phyloP scores from a whole-genome alignment of 1,140 invertebrate genomes.

The Drosophila lacertosa region DNA sequence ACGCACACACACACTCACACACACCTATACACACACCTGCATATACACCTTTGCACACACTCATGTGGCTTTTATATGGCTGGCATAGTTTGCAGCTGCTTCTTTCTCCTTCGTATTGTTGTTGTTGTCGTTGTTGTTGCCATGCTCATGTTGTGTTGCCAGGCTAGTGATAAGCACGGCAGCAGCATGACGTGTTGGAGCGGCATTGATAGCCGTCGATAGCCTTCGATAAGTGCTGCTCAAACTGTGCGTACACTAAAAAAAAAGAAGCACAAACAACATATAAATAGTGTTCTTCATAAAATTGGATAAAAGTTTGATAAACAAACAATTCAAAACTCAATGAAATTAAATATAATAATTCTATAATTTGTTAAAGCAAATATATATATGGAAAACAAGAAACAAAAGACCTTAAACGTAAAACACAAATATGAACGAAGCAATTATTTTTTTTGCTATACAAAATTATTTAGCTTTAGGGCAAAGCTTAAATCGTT shows the following conservation, averaged over 20 bases:
- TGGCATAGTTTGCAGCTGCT: constrained; percentile 54
- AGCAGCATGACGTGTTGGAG: constrained; percentile 52
- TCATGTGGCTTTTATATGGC: constrained; percentile 21
- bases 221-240: constrained; percentile 13
- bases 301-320: no score
- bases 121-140: constrained; percentile 30
- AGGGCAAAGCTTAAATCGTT: no score
- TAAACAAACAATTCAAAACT: no score
- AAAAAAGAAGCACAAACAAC: background rate
- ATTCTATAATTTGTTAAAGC: no score
- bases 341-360: no score
- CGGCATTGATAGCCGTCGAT: constrained; percentile 28
- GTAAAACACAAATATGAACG: no score
- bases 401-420: no score
- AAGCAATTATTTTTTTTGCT: no score
- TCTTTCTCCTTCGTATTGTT: constrained; percentile 25
- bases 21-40: background rate
- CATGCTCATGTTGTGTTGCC: constrained; percentile 54
- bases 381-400: no score
- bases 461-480: no score
- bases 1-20: background rate
- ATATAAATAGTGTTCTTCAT: no score
- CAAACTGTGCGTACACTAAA: constrained; percentile 31
- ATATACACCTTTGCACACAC: background rate
- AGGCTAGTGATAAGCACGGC: constrained; percentile 50